Percentiles rank a stretch among this genome's conserved stretches.
These are phyloP conservation scores for Sycobia sp. DNA, from an alignment of 1,140 invertebrate genomes.

Conservation along the genomic window DNA sequence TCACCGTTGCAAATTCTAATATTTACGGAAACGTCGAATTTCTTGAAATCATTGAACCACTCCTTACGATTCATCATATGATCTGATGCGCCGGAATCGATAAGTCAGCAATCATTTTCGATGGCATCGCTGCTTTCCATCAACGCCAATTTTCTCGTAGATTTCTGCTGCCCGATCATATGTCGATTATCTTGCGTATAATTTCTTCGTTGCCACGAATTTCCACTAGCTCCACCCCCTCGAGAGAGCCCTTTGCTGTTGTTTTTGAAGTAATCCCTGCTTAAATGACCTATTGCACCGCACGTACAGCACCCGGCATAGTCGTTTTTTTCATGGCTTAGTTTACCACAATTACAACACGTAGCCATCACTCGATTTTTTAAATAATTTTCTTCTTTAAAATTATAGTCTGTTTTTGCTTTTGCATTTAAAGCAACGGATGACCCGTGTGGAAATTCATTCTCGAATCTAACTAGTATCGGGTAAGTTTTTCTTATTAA, in stretches of 20 bases:
- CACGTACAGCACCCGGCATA: neutral
- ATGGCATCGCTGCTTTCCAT: neutral
- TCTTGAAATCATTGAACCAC: neutral
- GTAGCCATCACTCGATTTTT: neutral
- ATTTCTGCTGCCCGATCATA: neutral
- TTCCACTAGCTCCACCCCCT: neutral
- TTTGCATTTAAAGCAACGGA: neutral
- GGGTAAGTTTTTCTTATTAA: too few relatives aligned
- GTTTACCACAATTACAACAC: neutral
- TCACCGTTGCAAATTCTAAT: neutral
- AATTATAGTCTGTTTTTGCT: too few relatives aligned
- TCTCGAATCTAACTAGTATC: too few relatives aligned
- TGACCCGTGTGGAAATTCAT: too few relatives aligned
- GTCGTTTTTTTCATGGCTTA: neutral
- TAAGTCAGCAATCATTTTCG: neutral
- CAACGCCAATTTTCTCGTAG: neutral
- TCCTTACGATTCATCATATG: conserved; percentile 11
- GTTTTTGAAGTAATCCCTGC: neutral
- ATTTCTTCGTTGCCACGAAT: too few relatives aligned
- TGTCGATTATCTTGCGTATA: neutral
- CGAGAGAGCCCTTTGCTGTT: neutral
- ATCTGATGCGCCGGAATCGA: conserved; percentile 10
- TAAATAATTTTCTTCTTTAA: too few relatives aligned
- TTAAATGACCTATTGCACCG: neutral
- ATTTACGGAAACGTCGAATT: neutral